These are phyloP conservation scores for Mormyrus lacerda DNA, from an alignment of 2,113 vertebrate species.

Conservation along the genomic window DNA sequence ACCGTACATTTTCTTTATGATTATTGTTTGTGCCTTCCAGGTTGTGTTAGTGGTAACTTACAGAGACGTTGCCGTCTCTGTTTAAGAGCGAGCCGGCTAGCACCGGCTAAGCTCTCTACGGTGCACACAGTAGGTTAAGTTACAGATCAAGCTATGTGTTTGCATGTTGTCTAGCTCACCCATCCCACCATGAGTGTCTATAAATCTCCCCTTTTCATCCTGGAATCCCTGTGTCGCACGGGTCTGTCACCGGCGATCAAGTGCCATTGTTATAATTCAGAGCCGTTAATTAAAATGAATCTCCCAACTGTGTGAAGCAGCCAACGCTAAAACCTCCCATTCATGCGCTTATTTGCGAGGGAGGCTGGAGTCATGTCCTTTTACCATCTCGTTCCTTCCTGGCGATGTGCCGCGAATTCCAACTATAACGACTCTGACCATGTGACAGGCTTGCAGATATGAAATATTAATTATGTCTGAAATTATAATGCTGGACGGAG, in stretches of 20 bases:
- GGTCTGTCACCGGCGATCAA: neutral
- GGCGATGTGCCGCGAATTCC: neutral
- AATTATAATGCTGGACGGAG: constrained; percentile 19
- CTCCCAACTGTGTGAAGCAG: neutral
- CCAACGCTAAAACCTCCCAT: neutral
- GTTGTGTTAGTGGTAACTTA: neutral
- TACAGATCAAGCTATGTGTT: neutral
- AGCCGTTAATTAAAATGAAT: neutral
- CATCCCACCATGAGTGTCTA: neutral
- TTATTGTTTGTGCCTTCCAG: neutral
- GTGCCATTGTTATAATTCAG: neutral
- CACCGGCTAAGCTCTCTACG: neutral
- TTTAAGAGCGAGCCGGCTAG: neutral
- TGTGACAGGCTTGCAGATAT: constrained; percentile 11
- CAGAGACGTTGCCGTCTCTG: neutral
- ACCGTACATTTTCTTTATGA: neutral
- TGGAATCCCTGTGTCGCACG: neutral
- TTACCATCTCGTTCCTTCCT: neutral
- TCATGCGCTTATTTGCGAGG: neutral
- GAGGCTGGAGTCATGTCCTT: neutral
- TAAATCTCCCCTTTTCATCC: neutral
- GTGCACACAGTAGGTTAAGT: neutral
- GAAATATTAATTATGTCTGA: constrained; percentile 21
- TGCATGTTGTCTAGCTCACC: neutral
- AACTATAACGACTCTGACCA: neutral